Conservation (phyloP, 2,797 vertebrate species). For the Acanthopagrus latus region DNA sequence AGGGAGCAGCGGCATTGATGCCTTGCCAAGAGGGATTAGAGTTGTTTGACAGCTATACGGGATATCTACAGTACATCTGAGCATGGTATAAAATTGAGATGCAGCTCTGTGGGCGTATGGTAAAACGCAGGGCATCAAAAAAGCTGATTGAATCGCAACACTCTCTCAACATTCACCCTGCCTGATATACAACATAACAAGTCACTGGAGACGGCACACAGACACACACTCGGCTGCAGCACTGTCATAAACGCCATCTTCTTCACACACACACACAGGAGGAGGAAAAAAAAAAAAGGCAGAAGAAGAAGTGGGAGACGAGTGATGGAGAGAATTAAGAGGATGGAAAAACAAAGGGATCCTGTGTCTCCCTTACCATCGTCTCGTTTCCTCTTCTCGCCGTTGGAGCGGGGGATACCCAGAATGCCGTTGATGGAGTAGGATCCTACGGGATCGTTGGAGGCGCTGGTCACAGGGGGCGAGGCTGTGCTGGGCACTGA, state of each 20-base stretch:
- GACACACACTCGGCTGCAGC: constrained; percentile 76
- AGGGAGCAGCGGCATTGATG: constrained; percentile 53
- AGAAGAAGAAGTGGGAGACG: constrained; percentile 71
- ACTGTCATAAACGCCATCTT: constrained; percentile 83
- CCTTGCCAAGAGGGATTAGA: constrained; percentile 72
- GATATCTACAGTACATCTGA: constrained; percentile 74
- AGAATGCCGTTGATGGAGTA: constrained; percentile 99
- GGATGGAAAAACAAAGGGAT: constrained; percentile 59
- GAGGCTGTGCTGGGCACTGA: constrained; percentile 97
- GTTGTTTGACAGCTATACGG: constrained; percentile 79
- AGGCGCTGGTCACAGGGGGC: constrained; percentile 98
- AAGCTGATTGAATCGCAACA: constrained; percentile 82
- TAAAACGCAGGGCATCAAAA: constrained; percentile 74
- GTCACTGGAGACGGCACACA: constrained; percentile 82
- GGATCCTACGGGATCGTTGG: constrained; percentile 98
- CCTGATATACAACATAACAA: constrained; percentile 84
- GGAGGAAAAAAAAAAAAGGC: not conserved
- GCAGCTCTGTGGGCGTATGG: constrained; percentile 75
- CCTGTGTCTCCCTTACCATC: constrained; percentile 91
- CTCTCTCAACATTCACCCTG: constrained; percentile 72
- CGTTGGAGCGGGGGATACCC: constrained; percentile 98
- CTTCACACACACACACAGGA: constrained; percentile 75
- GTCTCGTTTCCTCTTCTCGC: constrained; percentile 99
- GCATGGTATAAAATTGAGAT: constrained; percentile 80
- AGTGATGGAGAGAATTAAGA: constrained; percentile 75